Conservation (phyloP, 1,140 invertebrate species). For the Luehdorfia chinensis region DNA sequence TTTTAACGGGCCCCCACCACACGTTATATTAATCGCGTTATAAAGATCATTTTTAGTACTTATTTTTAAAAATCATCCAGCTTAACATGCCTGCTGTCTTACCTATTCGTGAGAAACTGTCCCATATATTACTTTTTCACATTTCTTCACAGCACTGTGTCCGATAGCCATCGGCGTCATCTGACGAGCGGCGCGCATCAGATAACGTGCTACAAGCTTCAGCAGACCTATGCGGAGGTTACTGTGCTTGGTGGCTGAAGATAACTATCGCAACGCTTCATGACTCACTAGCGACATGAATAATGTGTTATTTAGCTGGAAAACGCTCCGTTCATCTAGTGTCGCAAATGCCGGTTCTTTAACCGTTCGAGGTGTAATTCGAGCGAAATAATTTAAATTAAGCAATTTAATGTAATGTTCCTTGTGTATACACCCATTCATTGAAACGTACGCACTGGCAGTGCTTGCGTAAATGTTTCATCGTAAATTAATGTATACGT, state of each 20-base stretch:
- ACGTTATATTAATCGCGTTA: no score
- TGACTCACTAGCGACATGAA: conserved; percentile 26
- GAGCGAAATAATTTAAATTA: background rate
- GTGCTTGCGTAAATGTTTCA: no score
- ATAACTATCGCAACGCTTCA: conserved; percentile 23
- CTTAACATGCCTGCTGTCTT: no score
- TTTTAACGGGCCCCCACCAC: no score
- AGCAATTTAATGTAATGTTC: background rate
- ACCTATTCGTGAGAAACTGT: no score
- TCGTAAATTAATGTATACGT: no score
- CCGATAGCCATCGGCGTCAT: conserved; percentile 20
- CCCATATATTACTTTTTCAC: no score
- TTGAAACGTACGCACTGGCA: no score
- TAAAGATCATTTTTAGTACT: no score
- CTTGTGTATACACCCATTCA: no score
- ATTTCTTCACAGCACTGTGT: no score
- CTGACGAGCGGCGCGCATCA: conserved; percentile 32
- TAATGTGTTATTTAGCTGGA: conserved; percentile 27
- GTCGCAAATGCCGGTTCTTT: background rate
- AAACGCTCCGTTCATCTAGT: conserved; percentile 4
- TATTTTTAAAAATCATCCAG: no score
- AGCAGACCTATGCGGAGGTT: conserved; percentile 24
- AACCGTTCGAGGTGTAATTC: background rate
- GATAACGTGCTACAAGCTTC: conserved; percentile 26
- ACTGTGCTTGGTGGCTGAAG: conserved; percentile 28